These are phyloP conservation scores for Micropoecilia bifurca DNA, from an alignment of 2,797 vertebrate species.

Conservation along the genomic window DNA sequence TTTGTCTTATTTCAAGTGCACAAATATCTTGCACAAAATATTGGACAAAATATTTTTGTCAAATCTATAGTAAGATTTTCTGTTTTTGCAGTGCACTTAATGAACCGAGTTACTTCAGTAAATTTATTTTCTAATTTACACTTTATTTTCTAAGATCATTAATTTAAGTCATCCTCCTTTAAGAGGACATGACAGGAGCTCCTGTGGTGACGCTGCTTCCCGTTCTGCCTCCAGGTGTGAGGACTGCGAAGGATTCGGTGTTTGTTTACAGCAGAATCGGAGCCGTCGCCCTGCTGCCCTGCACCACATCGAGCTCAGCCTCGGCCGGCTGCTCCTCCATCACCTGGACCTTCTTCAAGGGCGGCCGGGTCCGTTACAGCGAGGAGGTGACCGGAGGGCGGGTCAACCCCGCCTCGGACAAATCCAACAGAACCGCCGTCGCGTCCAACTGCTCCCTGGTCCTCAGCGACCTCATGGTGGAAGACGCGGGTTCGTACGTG, in stretches of 20 bases:
- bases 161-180: neutral
- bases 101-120: no score
- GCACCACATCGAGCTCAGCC: rapidly evolving
- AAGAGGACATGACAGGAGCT: neutral
- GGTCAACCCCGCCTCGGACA: neutral
- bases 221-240: slow-evolving; percentile 29
- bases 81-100: no score
- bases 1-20: no score
- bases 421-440: slow-evolving; percentile 22
- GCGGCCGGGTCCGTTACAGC: rapidly evolving
- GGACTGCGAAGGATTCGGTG: neutral
- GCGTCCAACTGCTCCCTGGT: slow-evolving; percentile 46
- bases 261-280: slow-evolving; percentile 47
- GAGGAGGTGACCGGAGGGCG: slow-evolving; percentile 1
- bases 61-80: no score
- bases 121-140: neutral
- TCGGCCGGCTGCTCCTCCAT: slow-evolving; percentile 28
- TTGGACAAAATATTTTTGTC: no score
- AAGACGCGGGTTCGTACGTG: slow-evolving; percentile 44
- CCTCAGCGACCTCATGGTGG: slow-evolving; percentile 10
- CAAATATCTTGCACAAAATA: no score
- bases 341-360: slow-evolving; percentile 59
- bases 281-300: slow-evolving; percentile 18
- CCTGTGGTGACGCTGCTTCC: neutral
- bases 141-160: neutral